Base-by-base conservation (phyloP, 2,113 vertebrate species). In the Sinosuthora webbiana region DNA sequence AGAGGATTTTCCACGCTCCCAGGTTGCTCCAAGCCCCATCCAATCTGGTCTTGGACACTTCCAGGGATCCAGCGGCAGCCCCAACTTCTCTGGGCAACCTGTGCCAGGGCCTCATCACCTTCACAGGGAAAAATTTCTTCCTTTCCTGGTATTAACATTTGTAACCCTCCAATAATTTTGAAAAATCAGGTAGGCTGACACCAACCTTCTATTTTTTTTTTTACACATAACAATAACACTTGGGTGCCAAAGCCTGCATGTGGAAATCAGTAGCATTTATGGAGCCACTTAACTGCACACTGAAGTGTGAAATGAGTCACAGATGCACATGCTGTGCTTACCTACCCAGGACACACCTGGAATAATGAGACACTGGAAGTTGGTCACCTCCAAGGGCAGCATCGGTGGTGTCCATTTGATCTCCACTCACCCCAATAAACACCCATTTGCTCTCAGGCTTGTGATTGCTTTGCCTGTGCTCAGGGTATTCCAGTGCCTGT, bases 1-100 rank as follows among this genome's bases (percentile, higher is more conserved):
- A 75, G 44, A 6, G 20, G 8, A 28, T 4, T 18, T 19, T 44
- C 10, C 42, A 55, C 49, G 7, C 1, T 1, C 7, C 13, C 71
- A 63, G 27, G 8, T 0, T 42, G 49, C 22, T 14, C 31, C 49
- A 63, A 77, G 19, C 15, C 19, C 27, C 0, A 0, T 76, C 25
- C 41, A 76, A 0, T 7, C 25, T 24, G 12, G 10, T 42, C 71
- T 37, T 56, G 79, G 18, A 42, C 56, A 42, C 8, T 35, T 16
- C 30, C 41, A 68, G 4, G 17, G 17, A 83, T 62, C 7, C 49
- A 80, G 10, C 6, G 2, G 13, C 27, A 83, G 22, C 5, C 63
- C 63, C 25, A 63, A 4, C 7, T 63, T 56, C 79, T 33, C 31
- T 70, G 49, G 25, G 8, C 5, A 69, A 0, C 10, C 35, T 28